phyloP scores from a whole-genome alignment of 1,140 invertebrate genomes.

The Diorhabda carinulata region DNA sequence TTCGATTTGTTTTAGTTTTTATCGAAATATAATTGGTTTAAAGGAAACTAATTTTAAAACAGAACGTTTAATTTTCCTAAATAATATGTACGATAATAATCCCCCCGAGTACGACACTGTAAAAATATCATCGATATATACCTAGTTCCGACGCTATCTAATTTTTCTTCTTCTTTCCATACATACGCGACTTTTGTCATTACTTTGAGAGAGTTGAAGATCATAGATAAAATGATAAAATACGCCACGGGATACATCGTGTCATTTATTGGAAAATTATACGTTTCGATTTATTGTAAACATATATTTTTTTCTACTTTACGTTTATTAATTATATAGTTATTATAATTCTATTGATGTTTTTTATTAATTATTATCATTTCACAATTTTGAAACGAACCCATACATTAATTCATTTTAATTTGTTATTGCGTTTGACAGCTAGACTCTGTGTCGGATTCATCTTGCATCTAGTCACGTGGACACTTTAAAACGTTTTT shows the following conservation, averaged over 20 bases:
- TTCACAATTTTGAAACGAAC: not conserved
- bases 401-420: not conserved
- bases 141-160: constrained; percentile 4
- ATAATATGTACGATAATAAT: too few species aligned
- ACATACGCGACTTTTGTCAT: constrained; percentile 14
- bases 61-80: too few species aligned
- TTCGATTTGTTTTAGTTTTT: too few species aligned
- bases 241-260: not conserved
- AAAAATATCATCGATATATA: too few species aligned
- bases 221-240: not conserved
- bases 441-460: constrained; percentile 17
- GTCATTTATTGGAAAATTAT: constrained; percentile 1
- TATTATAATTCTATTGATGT: too few species aligned
- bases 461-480: constrained; percentile 13
- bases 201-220: constrained; percentile 4
- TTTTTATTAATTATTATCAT: too few species aligned
- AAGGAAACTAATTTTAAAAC: too few species aligned
- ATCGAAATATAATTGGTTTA: too few species aligned
- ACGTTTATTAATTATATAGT: too few species aligned
- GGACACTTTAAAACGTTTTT: constrained; percentile 14
- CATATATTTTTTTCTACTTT: too few species aligned
- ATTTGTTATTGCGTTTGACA: constrained; percentile 16
- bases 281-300: not conserved
- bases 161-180: constrained; percentile 9
- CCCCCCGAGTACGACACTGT: too few species aligned